Evolutionary conservation across 2,888 invertebrate genomes (phyloP).

Genomic region (Sturmia bella): DNA sequence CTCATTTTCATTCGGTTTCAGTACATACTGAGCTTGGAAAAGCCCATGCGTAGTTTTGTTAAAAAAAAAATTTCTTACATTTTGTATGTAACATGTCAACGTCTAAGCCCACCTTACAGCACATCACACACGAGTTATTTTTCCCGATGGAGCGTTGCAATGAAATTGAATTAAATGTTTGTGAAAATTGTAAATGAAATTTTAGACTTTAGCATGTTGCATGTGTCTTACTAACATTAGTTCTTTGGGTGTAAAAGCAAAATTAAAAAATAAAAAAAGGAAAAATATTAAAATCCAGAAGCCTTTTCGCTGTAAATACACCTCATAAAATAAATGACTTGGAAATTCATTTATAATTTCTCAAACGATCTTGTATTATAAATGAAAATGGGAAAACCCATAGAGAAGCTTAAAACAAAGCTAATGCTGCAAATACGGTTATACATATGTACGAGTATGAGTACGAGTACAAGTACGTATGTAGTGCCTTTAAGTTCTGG

Average conservation of each 20-base stretch:
- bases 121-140: too few relatives aligned
- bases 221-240: neutral
- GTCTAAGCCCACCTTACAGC: too few relatives aligned
- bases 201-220: neutral
- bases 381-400: slow-evolving; percentile 23
- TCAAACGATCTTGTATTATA: slow-evolving; percentile 63
- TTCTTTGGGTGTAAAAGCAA: neutral
- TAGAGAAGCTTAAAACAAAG: neutral
- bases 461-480: slow-evolving; percentile 50
- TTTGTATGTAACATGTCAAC: too few relatives aligned
- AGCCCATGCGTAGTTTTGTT: too few relatives aligned
- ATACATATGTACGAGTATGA: too few relatives aligned
- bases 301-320: slow-evolving; percentile 62
- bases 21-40: too few relatives aligned
- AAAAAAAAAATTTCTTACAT: too few relatives aligned
- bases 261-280: neutral
- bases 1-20: too few relatives aligned
- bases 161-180: too few relatives aligned
- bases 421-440: slow-evolving; percentile 41
- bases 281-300: slow-evolving; percentile 71
- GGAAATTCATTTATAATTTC: slow-evolving; percentile 72
- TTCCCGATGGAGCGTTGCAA: too few relatives aligned
- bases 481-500: slow-evolving; percentile 42
- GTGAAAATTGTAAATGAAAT: too few relatives aligned
- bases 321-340: slow-evolving; percentile 70